Conservation (phyloP, 2,797 vertebrate genomes). For the Rhinella marina region DNA sequence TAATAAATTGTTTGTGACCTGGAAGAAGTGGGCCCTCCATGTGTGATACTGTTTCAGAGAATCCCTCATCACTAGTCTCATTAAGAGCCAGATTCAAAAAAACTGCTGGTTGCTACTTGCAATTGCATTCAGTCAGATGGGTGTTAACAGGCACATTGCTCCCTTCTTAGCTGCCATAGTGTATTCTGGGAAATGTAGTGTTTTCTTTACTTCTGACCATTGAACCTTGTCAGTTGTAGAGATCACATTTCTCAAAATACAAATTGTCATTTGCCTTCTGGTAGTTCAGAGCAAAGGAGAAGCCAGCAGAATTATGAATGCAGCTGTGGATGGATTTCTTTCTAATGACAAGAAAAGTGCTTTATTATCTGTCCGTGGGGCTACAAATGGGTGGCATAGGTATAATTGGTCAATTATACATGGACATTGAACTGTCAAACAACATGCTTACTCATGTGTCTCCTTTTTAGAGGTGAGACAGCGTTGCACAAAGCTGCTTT, state of each 20-base stretch:
- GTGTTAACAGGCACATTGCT: background rate
- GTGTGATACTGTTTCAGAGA: too few relatives aligned
- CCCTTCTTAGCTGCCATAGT: background rate
- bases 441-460: too few relatives aligned
- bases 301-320: background rate
- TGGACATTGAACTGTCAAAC: too few relatives aligned
- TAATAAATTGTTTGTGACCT: too few relatives aligned
- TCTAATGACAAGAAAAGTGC: background rate
- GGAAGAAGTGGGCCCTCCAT: too few relatives aligned
- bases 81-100: background rate
- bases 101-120: background rate
- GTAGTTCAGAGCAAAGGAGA: background rate
- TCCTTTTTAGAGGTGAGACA: conserved; percentile 86
- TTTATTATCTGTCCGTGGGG: background rate
- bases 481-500: conserved; percentile 93
- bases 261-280: too few relatives aligned
- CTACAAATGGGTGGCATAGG: background rate
- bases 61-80: too few relatives aligned
- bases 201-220: too few relatives aligned
- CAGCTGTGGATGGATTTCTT: background rate
- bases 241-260: background rate
- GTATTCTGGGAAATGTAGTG: background rate
- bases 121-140: too few relatives aligned
- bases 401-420: background rate
- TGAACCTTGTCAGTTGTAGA: background rate